Percentiles rank a stretch among this genome's conserved stretches.
Conservation (phyloP, 2,888 invertebrate genomes). For the Spodoptera littoralis region DNA sequence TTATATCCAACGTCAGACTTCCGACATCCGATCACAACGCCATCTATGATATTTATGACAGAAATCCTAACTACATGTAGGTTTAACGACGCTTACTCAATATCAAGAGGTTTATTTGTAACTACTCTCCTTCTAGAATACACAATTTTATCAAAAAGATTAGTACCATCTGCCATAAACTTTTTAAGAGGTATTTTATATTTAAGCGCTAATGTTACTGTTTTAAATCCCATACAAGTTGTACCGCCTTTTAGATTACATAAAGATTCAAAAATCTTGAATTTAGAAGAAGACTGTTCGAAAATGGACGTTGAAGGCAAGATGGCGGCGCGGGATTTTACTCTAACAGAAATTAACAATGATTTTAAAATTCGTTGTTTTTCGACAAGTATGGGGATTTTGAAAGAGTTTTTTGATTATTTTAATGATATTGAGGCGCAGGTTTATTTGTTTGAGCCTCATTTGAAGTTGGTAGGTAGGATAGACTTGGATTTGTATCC, state of each 20-base stretch:
- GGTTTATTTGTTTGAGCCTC: conserved; percentile 86
- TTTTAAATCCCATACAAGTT: conserved; percentile 89
- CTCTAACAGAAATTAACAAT: conserved; percentile 84
- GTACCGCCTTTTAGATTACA: conserved; percentile 91
- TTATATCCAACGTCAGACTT: conserved; percentile 97
- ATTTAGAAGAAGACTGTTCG: conserved; percentile 86
- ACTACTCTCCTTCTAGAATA: conserved; percentile 93
- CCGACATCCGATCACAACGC: conserved; percentile 96
- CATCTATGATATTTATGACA: conserved; percentile 94
- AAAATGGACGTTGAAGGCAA: conserved; percentile 73
- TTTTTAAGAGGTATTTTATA: conserved; percentile 93
- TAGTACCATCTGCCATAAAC: conserved; percentile 94
- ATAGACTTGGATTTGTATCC: conserved; percentile 91
- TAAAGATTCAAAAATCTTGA: conserved; percentile 87
- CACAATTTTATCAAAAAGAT: conserved; percentile 93
- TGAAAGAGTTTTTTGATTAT: conserved; percentile 89
- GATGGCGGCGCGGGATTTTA: conserved; percentile 89
- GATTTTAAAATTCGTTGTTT: conserved; percentile 91
- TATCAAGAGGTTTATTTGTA: conserved; percentile 94
- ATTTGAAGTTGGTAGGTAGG: conserved; percentile 87
- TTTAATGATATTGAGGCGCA: conserved; percentile 81
- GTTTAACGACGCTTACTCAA: conserved; percentile 90
- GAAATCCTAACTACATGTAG: conserved; percentile 92
- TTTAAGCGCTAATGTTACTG: conserved; percentile 90
- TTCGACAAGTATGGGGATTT: conserved; percentile 86